These are phyloP conservation scores for Lochmaea capreae DNA, from an alignment of 2,888 invertebrate genomes.

Conservation along the genomic window DNA sequence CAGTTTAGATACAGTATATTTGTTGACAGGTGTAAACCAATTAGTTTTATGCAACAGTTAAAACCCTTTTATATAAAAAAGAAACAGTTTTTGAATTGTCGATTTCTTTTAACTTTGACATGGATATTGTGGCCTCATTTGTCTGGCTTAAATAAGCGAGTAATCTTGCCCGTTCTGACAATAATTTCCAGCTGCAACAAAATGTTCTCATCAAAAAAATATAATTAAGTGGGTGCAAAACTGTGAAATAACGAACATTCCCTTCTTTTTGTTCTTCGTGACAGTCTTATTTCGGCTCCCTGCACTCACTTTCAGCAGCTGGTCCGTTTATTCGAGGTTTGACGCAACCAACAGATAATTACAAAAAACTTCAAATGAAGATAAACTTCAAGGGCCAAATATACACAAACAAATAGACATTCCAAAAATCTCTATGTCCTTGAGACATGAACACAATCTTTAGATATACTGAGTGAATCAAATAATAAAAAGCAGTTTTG, in stretches of 20 bases:
- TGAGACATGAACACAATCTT: constrained; percentile 17
- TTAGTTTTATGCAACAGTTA: too few relatives aligned
- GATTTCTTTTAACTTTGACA: too few relatives aligned
- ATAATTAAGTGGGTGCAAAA: constrained; percentile 4
- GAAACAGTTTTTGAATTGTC: too few relatives aligned
- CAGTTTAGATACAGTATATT: too few relatives aligned
- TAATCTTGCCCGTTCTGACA: too few relatives aligned
- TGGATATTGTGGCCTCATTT: too few relatives aligned
- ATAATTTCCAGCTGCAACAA: too few relatives aligned
- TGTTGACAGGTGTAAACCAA: too few relatives aligned
- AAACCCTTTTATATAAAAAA: too few relatives aligned
- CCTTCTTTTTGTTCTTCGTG: constrained; percentile 6
- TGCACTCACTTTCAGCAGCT: not conserved
- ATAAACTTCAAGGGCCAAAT: constrained; percentile 31
- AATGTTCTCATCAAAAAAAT: not conserved
- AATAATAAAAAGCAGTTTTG: not conserved
- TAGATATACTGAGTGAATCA: constrained; percentile 7
- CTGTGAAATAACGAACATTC: constrained; percentile 23
- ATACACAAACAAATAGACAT: constrained; percentile 33
- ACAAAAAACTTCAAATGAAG: constrained; percentile 36
- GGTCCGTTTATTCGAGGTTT: constrained; percentile 16
- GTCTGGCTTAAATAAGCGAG: too few relatives aligned
- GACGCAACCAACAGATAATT: constrained; percentile 31
- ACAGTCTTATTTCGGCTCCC: constrained; percentile 8
- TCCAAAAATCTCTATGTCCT: constrained; percentile 29